phyloP scores from a whole-genome alignment of 1,140 invertebrate species.

The Brachionus manjavacas region DNA sequence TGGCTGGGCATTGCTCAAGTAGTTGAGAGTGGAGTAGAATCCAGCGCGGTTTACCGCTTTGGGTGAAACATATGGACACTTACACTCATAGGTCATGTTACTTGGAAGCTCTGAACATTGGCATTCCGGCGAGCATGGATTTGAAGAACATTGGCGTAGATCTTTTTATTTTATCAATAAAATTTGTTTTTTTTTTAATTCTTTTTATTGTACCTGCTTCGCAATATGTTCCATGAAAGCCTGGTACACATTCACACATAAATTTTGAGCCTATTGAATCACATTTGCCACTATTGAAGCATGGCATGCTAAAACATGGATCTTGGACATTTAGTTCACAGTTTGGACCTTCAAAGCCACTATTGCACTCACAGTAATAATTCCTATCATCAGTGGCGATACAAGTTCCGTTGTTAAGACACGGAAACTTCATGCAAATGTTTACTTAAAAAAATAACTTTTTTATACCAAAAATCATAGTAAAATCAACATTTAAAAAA shows the following conservation, averaged over 20 bases:
- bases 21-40: background rate
- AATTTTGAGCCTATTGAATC: background rate
- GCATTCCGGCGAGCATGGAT: conserved; percentile 1
- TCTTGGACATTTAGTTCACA: conserved; percentile 62
- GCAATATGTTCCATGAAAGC: conserved; percentile 38
- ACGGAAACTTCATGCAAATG: conserved; percentile 15
- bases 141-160: conserved; percentile 9
- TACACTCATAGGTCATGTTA: conserved; percentile 37
- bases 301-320: conserved; percentile 40
- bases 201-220: conserved; percentile 21
- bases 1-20: background rate
- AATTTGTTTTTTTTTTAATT: background rate
- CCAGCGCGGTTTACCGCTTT: background rate
- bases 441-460: background rate
- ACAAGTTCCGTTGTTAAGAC: conserved; percentile 42
- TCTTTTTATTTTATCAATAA: background rate
- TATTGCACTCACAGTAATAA: conserved; percentile 65
- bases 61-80: background rate
- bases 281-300: conserved; percentile 40
- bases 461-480: background rate
- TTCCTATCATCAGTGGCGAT: background rate
- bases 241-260: conserved; percentile 23
- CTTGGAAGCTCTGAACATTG: conserved; percentile 18
- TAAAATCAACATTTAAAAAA: no score
- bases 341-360: conserved; percentile 68